phyloP scores from a whole-genome alignment of 2,888 invertebrate species.

The Lochmaea capreae region DNA sequence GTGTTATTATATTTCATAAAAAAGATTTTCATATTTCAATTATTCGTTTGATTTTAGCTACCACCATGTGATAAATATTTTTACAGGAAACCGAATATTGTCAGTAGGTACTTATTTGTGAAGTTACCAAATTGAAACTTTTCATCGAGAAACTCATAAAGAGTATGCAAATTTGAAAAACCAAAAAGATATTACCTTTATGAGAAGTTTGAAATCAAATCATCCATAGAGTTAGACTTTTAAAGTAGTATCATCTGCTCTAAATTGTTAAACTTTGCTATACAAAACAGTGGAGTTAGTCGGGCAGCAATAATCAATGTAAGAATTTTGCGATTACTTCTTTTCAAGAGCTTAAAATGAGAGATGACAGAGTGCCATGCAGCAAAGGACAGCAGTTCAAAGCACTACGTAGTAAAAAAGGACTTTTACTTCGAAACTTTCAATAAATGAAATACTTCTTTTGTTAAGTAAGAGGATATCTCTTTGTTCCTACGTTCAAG shows the following conservation, averaged over 20 bases:
- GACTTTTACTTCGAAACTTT: background rate
- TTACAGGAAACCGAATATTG: too few relatives aligned
- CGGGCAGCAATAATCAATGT: background rate
- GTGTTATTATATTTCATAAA: too few relatives aligned
- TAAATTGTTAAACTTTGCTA: background rate
- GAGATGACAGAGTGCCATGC: background rate
- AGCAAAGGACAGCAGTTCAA: background rate
- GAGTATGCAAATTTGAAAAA: too few relatives aligned
- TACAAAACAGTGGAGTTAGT: background rate
- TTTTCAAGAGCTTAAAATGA: background rate
- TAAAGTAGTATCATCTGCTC: background rate
- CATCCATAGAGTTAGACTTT: background rate
- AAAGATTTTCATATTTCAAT: too few relatives aligned
- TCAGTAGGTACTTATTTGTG: too few relatives aligned
- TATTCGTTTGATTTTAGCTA: too few relatives aligned
- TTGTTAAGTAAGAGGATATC: too few relatives aligned
- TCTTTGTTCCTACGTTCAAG: too few relatives aligned
- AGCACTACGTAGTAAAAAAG: background rate
- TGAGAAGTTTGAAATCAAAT: background rate
- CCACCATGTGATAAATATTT: too few relatives aligned
- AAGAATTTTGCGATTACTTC: background rate
- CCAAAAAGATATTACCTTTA: background rate
- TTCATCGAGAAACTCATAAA: too few relatives aligned
- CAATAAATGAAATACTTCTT: background rate
- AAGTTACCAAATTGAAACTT: too few relatives aligned